Percentiles rank a stretch among this genome's conserved stretches.
Conservation (phyloP, 2,797 vertebrate genomes). For the Knipowitschia caucasica region DNA sequence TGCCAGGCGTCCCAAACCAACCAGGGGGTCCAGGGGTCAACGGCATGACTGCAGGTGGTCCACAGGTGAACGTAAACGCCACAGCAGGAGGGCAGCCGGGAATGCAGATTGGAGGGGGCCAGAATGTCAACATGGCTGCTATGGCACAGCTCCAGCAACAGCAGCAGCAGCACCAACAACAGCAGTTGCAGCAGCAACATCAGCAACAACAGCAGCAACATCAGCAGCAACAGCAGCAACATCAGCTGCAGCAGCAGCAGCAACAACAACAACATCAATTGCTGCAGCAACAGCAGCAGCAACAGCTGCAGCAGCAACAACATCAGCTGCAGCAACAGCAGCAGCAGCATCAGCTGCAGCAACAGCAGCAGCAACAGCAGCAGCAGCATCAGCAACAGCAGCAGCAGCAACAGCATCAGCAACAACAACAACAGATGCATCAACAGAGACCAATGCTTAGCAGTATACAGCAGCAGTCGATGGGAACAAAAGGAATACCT, state of each 20-base stretch:
- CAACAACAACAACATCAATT: conserved; percentile 47
- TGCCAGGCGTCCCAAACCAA: conserved; percentile 54
- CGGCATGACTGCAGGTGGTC: conserved; percentile 57
- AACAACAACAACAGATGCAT: conserved; percentile 51
- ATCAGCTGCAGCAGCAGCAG: conserved; percentile 58
- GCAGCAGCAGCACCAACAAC: conserved; percentile 34
- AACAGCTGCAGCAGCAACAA: conserved; percentile 48
- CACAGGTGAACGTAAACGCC: conserved; percentile 66
- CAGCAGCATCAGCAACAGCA: conserved; percentile 30
- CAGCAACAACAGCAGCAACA: conserved; percentile 51
- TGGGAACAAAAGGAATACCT: conserved; percentile 70
- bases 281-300: conserved; percentile 34
- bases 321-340: conserved; percentile 76
- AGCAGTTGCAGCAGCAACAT: neutral
- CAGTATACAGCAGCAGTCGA: conserved; percentile 61
- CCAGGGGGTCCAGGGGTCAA: conserved; percentile 65
- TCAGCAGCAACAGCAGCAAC: conserved; percentile 48
- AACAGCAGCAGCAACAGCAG: conserved; percentile 73
- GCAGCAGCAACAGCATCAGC: neutral
- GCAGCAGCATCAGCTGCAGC: conserved; percentile 28
- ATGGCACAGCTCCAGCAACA: conserved; percentile 76
- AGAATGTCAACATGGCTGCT: conserved; percentile 70
- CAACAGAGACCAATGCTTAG: conserved; percentile 53
- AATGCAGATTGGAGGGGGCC: conserved; percentile 85
- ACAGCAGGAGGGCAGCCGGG: conserved; percentile 67